Evolutionary conservation across 2,888 invertebrate genomes (phyloP).

Genomic region (Andrena flavipes): DNA sequence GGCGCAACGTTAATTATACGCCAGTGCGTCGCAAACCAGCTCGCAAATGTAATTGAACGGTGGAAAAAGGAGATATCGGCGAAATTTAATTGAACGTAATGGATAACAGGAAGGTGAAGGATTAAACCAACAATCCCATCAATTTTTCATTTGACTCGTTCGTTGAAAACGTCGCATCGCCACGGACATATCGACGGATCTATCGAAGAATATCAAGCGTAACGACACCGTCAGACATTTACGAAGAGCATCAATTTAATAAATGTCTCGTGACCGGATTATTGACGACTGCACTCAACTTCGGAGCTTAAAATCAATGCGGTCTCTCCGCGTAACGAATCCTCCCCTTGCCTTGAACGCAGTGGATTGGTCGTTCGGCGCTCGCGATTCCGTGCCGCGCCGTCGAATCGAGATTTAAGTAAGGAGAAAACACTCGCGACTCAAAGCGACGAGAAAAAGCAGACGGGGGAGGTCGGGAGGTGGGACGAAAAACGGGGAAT

Average conservation of each 20-base stretch:
- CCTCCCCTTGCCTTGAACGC: background rate
- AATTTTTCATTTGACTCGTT: slow-evolving; percentile 28
- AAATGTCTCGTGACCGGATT: background rate
- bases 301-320: slow-evolving; percentile 27
- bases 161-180: background rate
- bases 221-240: slow-evolving; percentile 24
- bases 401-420: background rate
- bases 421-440: slow-evolving; percentile 5
- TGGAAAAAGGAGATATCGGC: background rate
- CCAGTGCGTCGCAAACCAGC: no score
- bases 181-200: slow-evolving; percentile 41
- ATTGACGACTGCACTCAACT: slow-evolving; percentile 10
- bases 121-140: background rate
- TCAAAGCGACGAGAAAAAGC: background rate
- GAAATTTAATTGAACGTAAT: background rate
- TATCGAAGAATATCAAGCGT: slow-evolving; percentile 26
- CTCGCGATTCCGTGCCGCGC: no score
- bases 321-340: slow-evolving; percentile 1
- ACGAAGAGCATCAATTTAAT: slow-evolving; percentile 32
- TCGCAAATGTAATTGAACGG: no score
- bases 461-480: background rate
- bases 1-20: no score
- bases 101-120: background rate
- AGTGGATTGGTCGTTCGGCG: background rate
- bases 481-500: slow-evolving; percentile 36